Percentiles rank a stretch among this genome's conserved stretches.
Conservation (phyloP, 30 jellyfish, hydroid and myxozoan species). For the Clytia hemisphaerica region DNA sequence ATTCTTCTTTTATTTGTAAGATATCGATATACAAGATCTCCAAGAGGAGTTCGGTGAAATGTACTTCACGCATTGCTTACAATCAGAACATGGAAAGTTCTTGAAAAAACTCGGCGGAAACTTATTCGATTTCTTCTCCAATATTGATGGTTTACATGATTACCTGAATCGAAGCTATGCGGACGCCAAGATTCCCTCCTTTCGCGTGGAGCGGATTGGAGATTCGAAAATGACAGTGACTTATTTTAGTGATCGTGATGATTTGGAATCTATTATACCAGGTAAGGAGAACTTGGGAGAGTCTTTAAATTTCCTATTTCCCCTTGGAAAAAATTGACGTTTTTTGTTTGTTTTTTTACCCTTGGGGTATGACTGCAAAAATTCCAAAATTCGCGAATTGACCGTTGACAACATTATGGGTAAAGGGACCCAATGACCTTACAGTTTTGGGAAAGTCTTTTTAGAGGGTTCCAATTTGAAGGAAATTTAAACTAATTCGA, state of each 20-base stretch:
- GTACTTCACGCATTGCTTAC: conserved; percentile 31
- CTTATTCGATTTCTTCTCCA: conserved; percentile 38
- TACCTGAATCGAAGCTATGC: conserved; percentile 32
- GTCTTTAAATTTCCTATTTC: too few species aligned
- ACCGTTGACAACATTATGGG: too few species aligned
- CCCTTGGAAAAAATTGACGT: too few species aligned
- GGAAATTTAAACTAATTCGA: too few species aligned
- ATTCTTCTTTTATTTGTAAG: neutral
- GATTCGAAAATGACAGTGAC: conserved; percentile 18
- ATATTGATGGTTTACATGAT: conserved; percentile 42
- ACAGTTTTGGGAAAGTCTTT: too few species aligned
- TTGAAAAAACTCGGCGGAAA: conserved; percentile 44
- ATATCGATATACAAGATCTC: conserved; percentile 30
- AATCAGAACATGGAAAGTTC: conserved; percentile 33
- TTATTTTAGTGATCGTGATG: conserved; percentile 38
- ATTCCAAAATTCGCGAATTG: too few species aligned
- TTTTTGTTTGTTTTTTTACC: too few species aligned
- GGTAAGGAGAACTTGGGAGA: too few species aligned
- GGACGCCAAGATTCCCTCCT: conserved; percentile 41
- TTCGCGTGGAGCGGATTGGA: conserved; percentile 30
- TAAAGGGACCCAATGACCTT: too few species aligned
- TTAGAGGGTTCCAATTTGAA: too few species aligned
- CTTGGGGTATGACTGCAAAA: too few species aligned
- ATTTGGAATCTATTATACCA: conserved; percentile 31
- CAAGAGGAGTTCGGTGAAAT: conserved; percentile 51